A percentile compares a stretch with the other conserved stretches of the same genome.
These are phyloP conservation scores for Temnothorax ravouxi DNA, from an alignment of 2,888 invertebrate species.

Conservation along the genomic window DNA sequence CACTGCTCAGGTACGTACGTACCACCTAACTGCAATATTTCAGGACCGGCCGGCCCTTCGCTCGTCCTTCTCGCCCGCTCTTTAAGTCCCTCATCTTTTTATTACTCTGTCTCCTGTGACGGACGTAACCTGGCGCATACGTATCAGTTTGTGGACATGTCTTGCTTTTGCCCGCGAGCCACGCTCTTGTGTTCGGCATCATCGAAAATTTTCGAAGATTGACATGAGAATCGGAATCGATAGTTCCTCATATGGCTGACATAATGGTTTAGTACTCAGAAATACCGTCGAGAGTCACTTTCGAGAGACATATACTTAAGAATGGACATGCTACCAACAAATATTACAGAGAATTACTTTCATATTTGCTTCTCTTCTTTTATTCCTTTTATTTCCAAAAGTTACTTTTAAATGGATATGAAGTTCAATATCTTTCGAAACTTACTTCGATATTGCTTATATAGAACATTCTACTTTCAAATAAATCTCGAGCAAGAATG, in stretches of 20 bases:
- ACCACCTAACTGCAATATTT: constrained; percentile 68
- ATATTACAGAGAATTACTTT: background rate
- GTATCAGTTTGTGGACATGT: constrained; percentile 27
- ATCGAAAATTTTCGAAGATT: constrained; percentile 6
- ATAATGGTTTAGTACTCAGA: background rate
- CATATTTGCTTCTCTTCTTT: background rate
- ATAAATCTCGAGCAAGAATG: background rate
- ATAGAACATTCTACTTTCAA: background rate
- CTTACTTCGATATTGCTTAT: background rate
- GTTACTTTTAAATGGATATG: background rate
- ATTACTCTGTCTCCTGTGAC: constrained; percentile 47
- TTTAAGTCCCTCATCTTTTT: constrained; percentile 58
- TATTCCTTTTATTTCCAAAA: constrained; percentile 1
- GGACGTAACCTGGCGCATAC: constrained; percentile 43
- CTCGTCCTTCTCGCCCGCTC: constrained; percentile 46
- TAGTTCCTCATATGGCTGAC: background rate
- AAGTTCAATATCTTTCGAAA: background rate
- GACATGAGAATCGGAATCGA: background rate
- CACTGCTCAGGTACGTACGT: constrained; percentile 78
- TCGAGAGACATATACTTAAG: background rate
- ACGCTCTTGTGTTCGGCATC: constrained; percentile 19
- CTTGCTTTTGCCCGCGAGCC: constrained; percentile 22
- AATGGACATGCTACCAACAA: background rate
- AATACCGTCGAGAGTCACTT: background rate
- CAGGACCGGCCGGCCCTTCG: constrained; percentile 59